Evolutionary conservation across 2,888 invertebrate genomes (phyloP), one percentile per base, ranked within the genome.

Genomic region (Apantesis nais): DNA sequence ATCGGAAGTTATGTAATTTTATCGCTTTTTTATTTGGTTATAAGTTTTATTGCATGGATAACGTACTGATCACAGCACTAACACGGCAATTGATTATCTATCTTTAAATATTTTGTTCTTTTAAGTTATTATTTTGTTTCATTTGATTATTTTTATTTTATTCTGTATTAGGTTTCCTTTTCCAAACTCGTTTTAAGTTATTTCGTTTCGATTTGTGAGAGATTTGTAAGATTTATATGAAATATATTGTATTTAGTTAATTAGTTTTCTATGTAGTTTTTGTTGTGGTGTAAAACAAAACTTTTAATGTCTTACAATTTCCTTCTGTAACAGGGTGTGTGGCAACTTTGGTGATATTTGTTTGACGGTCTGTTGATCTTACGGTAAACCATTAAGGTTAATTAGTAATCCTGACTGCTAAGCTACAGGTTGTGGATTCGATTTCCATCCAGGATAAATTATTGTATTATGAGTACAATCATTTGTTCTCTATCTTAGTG

Each of bases 1-100:
- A 70, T 70, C 61, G 52, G 48, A 65, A 55, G 29, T 66, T 70
- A 70, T 66, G 70, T 65, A 65, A 70, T 70, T 70, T 70, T 52
- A 70, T 66, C 62, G 48, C 62, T 60, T 37, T 69, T 41, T 58
- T 60, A 29, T 69, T 41, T 64, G 58, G 64, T 65, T 65, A 69
- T 61, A 65, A 37, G 39, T 68, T 62, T 39, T 63, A 25, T 25
- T 34, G 64, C 48, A 34, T 65, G 37, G 37, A 19, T 58, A 31
- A 34, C 52, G n/a, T n/a, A 52, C 34, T 65, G 65, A 66, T 66
- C 25, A 55, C 29, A 58, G 14, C 58, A 16, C 58, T 29, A 58
- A 58, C 16, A 58, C 16, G 16, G 29, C 29, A 58, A 58, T 58
- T 58, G 58, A 58, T 29, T 29, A 16, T 14, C 29, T 29, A 58